phyloP scores from a whole-genome alignment of 2,888 invertebrate species.

The Pterostichus niger region DNA sequence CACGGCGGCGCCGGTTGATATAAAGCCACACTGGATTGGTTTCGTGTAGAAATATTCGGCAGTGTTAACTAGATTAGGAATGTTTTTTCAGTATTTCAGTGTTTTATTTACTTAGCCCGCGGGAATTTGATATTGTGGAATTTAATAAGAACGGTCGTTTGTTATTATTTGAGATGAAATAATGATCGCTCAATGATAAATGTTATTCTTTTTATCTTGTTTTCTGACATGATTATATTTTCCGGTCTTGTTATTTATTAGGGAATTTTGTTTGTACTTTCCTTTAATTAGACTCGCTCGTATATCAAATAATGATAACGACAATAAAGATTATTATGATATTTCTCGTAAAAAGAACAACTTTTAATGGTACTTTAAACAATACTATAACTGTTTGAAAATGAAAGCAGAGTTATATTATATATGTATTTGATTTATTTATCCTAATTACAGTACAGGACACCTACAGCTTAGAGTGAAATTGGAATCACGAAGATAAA shows the following conservation, averaged over 20 bases:
- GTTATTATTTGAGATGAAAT: constrained; percentile 46
- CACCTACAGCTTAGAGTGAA: no score
- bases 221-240: constrained; percentile 5
- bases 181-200: constrained; percentile 30
- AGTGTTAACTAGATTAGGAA: constrained; percentile 9
- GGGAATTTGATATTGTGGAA: constrained; percentile 17
- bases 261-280: background rate
- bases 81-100: constrained; percentile 20
- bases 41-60: background rate
- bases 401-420: no score
- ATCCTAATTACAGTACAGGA: no score
- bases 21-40: background rate
- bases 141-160: constrained; percentile 35
- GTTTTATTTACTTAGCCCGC: constrained; percentile 15
- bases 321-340: background rate
- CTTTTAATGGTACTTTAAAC: no score
- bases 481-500: no score
- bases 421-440: no score
- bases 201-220: constrained; percentile 25
- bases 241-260: background rate
- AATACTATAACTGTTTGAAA: no score
- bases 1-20: background rate
- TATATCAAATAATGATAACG: background rate
- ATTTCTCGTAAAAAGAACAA: no score
- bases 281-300: background rate